Base-by-base conservation (phyloP, 2,888 invertebrate species). In the Campopleginae sp. region DNA sequence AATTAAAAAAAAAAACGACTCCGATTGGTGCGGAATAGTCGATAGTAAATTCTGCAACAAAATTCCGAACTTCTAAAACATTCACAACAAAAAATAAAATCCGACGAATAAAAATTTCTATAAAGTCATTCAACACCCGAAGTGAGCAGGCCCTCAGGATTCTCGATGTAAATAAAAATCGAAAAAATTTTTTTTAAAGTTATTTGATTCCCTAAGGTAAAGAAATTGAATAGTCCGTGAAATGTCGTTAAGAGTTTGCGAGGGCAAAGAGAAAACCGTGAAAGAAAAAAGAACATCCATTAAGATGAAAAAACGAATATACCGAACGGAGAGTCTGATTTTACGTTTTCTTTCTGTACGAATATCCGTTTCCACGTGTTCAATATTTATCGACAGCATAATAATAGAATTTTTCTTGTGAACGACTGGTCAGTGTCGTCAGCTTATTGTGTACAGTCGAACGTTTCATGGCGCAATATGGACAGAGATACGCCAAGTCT, bases 401-500 rank as follows among this genome's bases (percentile, higher is more conserved):
- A 65, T 8, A 66, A 66, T 44, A 6, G 6, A 66, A 44, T 66
- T 23, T 14, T 44, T 44, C 44, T 27, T 44, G 23, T 23, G 44
- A 27, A 44, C 66, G n/a, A 42, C 42, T 66, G 3, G 3, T 66
- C 7, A 5, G 5, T 44, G 6, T 14, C 27, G 6, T 14, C 66
- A 66, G 44, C 7, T 10, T 12, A 27, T 42, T 42, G 61, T 19
- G 5, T 6, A 68, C 19, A 46, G 12, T 68, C 12, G 17, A 68
- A 44, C 27, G 17, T 44, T 27, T 17, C 19, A 27, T 46, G 68
- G 27, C 6, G 5, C 44, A 66, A 44, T 27, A 66, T 42, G 42
- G 19, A 27, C 31, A 38, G 54, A 54, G 54, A 77, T 78, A 65
- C 74, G 66, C 82, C 54, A 51, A 83, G 78, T 83, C 61, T 80